Evolutionary conservation across 2,797 vertebrate genomes (phyloP).

Genomic region (Morelia viridis): DNA sequence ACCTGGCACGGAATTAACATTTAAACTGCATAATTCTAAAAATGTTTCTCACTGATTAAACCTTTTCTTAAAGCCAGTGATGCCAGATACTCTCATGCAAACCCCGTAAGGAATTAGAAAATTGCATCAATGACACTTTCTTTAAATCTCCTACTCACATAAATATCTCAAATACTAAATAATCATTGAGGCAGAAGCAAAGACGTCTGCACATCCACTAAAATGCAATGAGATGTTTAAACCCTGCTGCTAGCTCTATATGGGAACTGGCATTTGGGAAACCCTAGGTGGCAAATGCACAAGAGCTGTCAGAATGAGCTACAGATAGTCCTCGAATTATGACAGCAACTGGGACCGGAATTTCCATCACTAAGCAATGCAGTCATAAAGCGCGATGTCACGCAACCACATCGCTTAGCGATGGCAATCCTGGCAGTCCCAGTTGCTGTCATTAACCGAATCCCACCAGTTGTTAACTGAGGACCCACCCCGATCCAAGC

Average conservation of each 20-base stretch:
- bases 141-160: neutral
- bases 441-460: neutral
- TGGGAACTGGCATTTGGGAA: neutral
- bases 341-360: neutral
- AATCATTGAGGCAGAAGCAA: neutral
- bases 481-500: neutral
- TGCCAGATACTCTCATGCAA: neutral
- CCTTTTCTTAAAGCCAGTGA: neutral
- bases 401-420: neutral
- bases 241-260: neutral
- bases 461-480: neutral
- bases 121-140: neutral
- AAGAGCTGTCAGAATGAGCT: neutral
- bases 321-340: neutral
- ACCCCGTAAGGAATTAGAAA: neutral
- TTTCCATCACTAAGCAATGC: neutral
- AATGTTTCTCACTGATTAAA: neutral
- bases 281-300: neutral
- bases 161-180: neutral
- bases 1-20: neutral
- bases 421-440: neutral
- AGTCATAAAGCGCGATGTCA: neutral
- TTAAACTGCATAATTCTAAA: conserved; percentile 1
- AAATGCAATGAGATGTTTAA: neutral
- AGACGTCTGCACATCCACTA: neutral